phyloP scores from a whole-genome alignment of 2,113 vertebrate species.

The Hyperoodon ampullatus region DNA sequence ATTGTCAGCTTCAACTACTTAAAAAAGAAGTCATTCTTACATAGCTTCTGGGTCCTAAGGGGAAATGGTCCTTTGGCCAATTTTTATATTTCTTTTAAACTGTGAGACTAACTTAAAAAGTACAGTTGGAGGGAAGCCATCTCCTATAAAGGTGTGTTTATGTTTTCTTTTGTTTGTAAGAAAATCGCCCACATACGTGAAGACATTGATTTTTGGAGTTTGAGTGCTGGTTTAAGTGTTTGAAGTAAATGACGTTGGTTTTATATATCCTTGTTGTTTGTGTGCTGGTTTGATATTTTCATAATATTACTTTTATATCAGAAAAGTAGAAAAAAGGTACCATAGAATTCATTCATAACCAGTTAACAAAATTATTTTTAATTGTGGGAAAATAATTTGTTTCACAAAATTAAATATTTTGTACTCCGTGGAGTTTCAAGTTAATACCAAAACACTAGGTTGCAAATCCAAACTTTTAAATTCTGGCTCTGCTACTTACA shows the following conservation, averaged over 20 bases:
- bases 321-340: neutral
- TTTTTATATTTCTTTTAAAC: conserved; percentile 46
- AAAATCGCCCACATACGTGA: neutral
- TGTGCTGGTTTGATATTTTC: conserved; percentile 39
- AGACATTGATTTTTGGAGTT: neutral
- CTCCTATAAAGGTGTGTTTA: neutral
- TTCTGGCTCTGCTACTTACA: neutral
- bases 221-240: neutral
- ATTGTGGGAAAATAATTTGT: conserved; percentile 9
- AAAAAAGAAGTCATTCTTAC: neutral
- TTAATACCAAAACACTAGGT: conserved; percentile 33
- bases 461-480: conserved; percentile 35
- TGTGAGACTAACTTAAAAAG: conserved; percentile 35
- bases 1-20: neutral
- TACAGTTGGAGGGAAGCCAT: neutral
- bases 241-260: conserved; percentile 15
- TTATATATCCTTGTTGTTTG: neutral
- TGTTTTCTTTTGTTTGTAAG: conserved; percentile 50
- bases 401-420: conserved; percentile 18
- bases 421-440: neutral
- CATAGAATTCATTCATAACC: conserved; percentile 33
- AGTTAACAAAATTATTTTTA: conserved; percentile 56
- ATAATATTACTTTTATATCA: conserved; percentile 33
- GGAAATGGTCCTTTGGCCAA: conserved; percentile 20
- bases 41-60: neutral